These are phyloP conservation scores for Parauchenoglanis ngamensis DNA, from an alignment of 2,797 vertebrate species.

Conservation along the genomic window DNA sequence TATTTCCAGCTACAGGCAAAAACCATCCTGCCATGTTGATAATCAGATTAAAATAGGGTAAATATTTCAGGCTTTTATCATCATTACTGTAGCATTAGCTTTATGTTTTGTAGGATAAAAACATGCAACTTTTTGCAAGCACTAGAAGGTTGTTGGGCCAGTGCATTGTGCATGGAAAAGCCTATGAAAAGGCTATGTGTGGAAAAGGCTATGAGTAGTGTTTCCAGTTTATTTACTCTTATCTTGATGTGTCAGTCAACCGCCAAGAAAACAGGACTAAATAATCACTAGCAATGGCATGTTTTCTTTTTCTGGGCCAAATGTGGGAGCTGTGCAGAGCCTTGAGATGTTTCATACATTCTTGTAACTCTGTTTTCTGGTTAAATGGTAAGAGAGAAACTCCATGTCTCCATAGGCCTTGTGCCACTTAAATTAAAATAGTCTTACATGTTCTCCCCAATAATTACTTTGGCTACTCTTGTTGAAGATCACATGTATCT, in stretches of 20 bases:
- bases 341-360: constrained; percentile 28
- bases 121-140: constrained; percentile 10
- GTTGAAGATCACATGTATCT: background rate
- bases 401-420: background rate
- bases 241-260: constrained; percentile 46
- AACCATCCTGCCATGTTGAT: background rate
- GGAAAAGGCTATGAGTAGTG: constrained; percentile 14
- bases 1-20: constrained; percentile 9
- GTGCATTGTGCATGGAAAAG: constrained; percentile 16
- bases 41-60: constrained; percentile 9
- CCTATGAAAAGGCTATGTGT: background rate
- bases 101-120: constrained; percentile 1
- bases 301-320: constrained; percentile 38
- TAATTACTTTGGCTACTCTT: background rate
- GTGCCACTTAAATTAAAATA: constrained; percentile 14
- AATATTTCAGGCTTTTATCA: constrained; percentile 19
- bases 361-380: background rate
- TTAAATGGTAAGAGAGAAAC: background rate
- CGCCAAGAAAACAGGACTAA: constrained; percentile 19
- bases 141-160: constrained; percentile 24
- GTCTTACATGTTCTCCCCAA: background rate
- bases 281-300: constrained; percentile 40
- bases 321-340: constrained; percentile 9
- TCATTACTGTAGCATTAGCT: background rate
- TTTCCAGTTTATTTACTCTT: constrained; percentile 42